phyloP scores from a whole-genome alignment of 2,113 vertebrate species.

The Gasterosteus nipponicus region DNA sequence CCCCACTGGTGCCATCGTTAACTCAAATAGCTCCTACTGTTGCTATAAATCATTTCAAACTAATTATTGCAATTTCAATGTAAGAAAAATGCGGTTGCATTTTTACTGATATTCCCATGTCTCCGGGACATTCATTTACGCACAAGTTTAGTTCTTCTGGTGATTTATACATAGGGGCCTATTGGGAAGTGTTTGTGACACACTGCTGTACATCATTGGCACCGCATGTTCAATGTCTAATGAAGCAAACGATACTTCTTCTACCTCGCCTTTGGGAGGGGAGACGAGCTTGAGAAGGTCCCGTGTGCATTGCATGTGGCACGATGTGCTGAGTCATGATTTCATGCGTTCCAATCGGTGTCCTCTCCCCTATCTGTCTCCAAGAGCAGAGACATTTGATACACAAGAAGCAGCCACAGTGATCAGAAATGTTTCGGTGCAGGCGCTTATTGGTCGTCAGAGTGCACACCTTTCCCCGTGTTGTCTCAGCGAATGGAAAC shows the following conservation, averaged over 20 bases:
- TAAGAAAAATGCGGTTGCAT: not conserved
- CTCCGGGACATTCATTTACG: too few relatives aligned
- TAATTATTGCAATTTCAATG: not conserved
- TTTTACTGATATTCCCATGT: too few relatives aligned
- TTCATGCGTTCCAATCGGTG: not conserved
- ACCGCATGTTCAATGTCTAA: not conserved
- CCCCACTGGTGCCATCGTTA: not conserved
- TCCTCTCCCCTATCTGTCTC: not conserved
- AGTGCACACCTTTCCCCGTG: not conserved
- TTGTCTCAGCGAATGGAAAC: not conserved
- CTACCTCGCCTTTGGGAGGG: not conserved
- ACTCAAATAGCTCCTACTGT: not conserved
- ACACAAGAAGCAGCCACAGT: not conserved
- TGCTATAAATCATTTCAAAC: not conserved
- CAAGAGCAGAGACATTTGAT: not conserved
- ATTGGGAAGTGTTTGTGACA: not conserved
- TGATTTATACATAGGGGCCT: not conserved
- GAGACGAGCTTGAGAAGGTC: not conserved
- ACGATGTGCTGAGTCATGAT: not conserved
- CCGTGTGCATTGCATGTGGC: not conserved
- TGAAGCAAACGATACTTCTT: not conserved
- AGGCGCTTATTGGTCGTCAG: not conserved
- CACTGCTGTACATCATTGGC: not conserved
- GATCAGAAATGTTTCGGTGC: not conserved
- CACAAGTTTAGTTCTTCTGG: not conserved